phyloP scores from a whole-genome alignment of 2,888 invertebrate species.

The Globia sparganii region DNA sequence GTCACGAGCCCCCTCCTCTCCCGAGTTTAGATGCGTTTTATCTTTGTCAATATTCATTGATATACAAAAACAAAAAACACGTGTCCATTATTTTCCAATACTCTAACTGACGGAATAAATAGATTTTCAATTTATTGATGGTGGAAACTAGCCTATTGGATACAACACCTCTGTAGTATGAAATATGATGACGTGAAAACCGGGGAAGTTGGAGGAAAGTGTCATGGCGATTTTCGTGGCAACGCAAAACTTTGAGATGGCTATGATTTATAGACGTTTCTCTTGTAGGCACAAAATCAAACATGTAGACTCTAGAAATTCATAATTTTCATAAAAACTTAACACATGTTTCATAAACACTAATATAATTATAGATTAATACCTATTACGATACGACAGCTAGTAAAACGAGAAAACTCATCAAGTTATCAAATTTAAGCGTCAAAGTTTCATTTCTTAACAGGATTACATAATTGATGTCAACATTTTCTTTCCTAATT shows the following conservation, averaged over 20 bases:
- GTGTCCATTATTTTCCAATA: too few relatives aligned
- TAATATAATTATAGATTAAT: not conserved
- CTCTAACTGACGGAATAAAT: too few relatives aligned
- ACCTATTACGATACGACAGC: not conserved
- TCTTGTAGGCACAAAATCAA: not conserved
- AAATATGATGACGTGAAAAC: constrained; percentile 13
- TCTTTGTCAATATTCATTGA: too few relatives aligned
- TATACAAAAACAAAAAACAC: too few relatives aligned
- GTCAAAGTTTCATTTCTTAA: constrained; percentile 11
- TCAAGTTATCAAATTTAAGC: not conserved
- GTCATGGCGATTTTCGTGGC: not conserved
- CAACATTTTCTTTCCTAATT: constrained; percentile 36
- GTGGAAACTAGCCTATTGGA: too few relatives aligned
- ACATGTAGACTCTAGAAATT: not conserved
- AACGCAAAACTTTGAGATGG: constrained; percentile 15
- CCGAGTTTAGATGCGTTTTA: too few relatives aligned
- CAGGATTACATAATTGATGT: constrained; percentile 14
- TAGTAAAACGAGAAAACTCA: not conserved
- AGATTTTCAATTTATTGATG: too few relatives aligned
- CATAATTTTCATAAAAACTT: not conserved
- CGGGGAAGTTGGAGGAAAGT: constrained; percentile 14
- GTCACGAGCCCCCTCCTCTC: too few relatives aligned
- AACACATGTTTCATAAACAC: not conserved
- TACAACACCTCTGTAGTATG: not conserved
- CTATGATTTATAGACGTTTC: constrained; percentile 27